A percentile compares a stretch with the other conserved stretches of the same genome.
Conservation (phyloP, 2,888 invertebrate species). For the Ferdinandea cuprea region DNA sequence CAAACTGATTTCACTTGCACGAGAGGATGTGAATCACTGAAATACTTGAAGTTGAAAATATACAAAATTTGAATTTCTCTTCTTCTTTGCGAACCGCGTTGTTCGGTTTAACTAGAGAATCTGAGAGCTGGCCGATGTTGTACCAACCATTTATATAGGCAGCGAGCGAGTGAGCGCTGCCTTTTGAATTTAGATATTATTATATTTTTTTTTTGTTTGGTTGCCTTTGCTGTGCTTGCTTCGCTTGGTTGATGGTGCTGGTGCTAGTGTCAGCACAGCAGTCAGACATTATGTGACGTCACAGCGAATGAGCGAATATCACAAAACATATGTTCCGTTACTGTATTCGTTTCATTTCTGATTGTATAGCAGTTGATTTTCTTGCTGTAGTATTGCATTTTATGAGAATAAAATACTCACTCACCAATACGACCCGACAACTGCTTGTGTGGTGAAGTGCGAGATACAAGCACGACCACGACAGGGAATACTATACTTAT, state of each 20-base stretch:
- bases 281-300: constrained; percentile 51
- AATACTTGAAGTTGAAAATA: constrained; percentile 36
- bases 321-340: constrained; percentile 71
- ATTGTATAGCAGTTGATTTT: constrained; percentile 9
- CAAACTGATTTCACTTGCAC: constrained; percentile 66
- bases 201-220: neutral
- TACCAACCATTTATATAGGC: constrained; percentile 73
- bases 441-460: no score
- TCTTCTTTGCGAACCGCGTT: constrained; percentile 68
- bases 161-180: constrained; percentile 38
- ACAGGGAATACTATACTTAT: neutral
- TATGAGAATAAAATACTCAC: constrained; percentile 9
- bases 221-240: constrained; percentile 13
- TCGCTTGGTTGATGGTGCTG: constrained; percentile 21
- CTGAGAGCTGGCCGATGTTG: constrained; percentile 72
- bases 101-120: constrained; percentile 75
- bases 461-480: no score
- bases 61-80: constrained; percentile 50
- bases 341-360: constrained; percentile 18
- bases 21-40: constrained; percentile 69
- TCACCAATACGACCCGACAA: constrained; percentile 13
- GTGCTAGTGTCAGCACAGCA: neutral
- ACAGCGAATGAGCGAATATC: constrained; percentile 39
- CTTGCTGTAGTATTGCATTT: no score
- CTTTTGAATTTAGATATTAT: constrained; percentile 49